Evolutionary conservation across 2,797 vertebrate genomes (phyloP).

Genomic region (Acanthurus leucopareius): DNA sequence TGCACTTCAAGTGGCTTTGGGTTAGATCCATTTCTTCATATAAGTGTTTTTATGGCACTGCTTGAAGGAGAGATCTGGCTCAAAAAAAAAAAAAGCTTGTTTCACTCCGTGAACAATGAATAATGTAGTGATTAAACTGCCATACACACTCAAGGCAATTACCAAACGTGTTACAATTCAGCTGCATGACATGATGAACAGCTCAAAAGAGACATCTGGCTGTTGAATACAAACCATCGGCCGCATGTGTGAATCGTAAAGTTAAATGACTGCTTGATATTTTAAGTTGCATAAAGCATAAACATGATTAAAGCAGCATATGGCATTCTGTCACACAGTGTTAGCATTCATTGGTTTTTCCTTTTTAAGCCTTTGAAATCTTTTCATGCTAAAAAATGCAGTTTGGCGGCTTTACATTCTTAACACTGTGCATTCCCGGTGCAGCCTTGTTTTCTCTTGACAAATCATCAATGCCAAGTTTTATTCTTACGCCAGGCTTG

Average conservation of each 20-base stretch:
- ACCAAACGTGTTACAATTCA: slow-evolving; percentile 40
- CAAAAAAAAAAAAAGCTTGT: slow-evolving; percentile 27
- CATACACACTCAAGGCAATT: slow-evolving; percentile 39
- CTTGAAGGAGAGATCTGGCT: slow-evolving; percentile 41
- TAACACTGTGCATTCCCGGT: slow-evolving; percentile 17
- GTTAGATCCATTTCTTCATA: slow-evolving; percentile 33
- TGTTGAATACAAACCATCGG: slow-evolving; percentile 15
- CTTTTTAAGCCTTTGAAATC: slow-evolving; percentile 48
- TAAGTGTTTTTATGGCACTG: slow-evolving; percentile 38
- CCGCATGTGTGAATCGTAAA: slow-evolving; percentile 22
- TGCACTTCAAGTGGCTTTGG: slow-evolving; percentile 29
- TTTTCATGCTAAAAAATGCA: slow-evolving; percentile 28
- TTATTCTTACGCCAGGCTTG: slow-evolving; percentile 53
- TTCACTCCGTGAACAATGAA: slow-evolving; percentile 52
- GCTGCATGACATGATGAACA: slow-evolving; percentile 43
- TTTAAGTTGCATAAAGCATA: slow-evolving; percentile 24
- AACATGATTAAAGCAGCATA: slow-evolving; percentile 38
- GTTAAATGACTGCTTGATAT: slow-evolving; percentile 41
- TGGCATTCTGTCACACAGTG: slow-evolving; percentile 24
- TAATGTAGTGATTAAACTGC: slow-evolving; percentile 55
- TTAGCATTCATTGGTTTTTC: slow-evolving; percentile 38
- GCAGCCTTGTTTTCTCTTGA: slow-evolving; percentile 50
- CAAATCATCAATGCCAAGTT: slow-evolving; percentile 48
- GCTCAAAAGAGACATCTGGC: slow-evolving; percentile 19
- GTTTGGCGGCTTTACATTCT: slow-evolving; percentile 33